Base-by-base conservation (phyloP, 1,140 invertebrate genomes). In the Steinernema khuongi region DNA sequence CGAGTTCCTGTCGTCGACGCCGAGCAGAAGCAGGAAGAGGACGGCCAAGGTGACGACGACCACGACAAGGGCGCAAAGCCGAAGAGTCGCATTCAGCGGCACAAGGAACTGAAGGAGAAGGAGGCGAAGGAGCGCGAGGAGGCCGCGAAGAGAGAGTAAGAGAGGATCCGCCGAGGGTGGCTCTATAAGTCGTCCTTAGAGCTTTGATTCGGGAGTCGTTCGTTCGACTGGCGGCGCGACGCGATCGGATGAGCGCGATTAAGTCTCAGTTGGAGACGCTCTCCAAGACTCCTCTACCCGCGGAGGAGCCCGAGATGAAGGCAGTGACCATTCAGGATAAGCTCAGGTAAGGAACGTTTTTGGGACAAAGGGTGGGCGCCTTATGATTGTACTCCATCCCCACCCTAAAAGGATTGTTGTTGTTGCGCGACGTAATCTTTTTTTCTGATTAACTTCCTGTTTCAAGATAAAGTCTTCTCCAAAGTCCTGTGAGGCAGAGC, bases 51-150 rank as follows among this genome's bases (percentile, higher is more conserved):
- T 26, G 11, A 11, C 7, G 50, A 60, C 4, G 50, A 60, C 11
- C 7, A n/a, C n/a, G n/a, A 11, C 2, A 60, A 60, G 50, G 2
- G 22, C 11, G 50, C 14, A 26, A 60, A 60, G 19, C 50, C 50
- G 19, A 60, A 66, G 71, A 33, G 43, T 60, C 71, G 71, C 71
- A 68, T 26, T 19, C 19, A 29, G 17, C 31, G 32, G 17, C 71
- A 70, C 60, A 70, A 72, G 30, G 60, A 72, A 50, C n/a, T 31
- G 19, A 22, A 66, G 22, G 71, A 72, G 22, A 70, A 72, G 71
- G 71, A 72, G 71, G 29, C 19, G 28, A 72, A 72, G 22, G 69
- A 72, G 71, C 30, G 36, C 14, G 71, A 36, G 14, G 71, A 31
- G 50, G 68, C 30, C 14, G 60, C 68, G 68, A 31, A 68, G 71